phyloP scores from a whole-genome alignment of 2,113 vertebrate genomes.

The Tupaia chinensis region DNA sequence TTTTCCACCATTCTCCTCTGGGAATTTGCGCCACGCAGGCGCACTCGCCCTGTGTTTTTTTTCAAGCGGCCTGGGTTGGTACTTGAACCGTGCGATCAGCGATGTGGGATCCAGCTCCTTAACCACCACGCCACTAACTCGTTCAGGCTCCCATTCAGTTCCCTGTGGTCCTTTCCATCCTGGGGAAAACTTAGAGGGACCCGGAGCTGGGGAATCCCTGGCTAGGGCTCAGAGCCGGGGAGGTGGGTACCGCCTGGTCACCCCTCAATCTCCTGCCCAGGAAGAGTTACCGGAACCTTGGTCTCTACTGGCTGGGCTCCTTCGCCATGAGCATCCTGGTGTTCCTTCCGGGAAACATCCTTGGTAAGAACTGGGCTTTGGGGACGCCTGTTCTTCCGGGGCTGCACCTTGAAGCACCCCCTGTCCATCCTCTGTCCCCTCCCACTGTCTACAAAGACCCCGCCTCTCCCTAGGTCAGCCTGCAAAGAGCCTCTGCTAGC shows the following conservation, averaged over 20 bases:
- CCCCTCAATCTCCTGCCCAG: slow-evolving; percentile 81
- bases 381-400: background rate
- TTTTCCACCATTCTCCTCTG: too few species aligned
- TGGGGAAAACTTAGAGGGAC: background rate
- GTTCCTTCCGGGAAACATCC: slow-evolving; percentile 92
- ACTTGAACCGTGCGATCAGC: too few species aligned
- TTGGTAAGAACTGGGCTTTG: slow-evolving; percentile 87
- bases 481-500: background rate
- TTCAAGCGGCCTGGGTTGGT: too few species aligned
- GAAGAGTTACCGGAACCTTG: slow-evolving; percentile 91
- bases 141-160: background rate
- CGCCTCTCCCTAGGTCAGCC: background rate
- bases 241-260: background rate
- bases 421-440: background rate
- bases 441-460: background rate
- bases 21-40: too few species aligned
- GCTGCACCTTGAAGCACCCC: background rate
- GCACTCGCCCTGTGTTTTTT: too few species aligned
- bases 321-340: slow-evolving; percentile 92
- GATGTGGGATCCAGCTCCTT: too few species aligned
- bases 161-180: background rate
- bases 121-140: background rate
- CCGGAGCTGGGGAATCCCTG: background rate
- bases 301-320: slow-evolving; percentile 96
- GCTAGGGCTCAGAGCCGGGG: background rate